Conservation (phyloP, 2,797 vertebrate genomes). For the Xenentodon cancila region DNA sequence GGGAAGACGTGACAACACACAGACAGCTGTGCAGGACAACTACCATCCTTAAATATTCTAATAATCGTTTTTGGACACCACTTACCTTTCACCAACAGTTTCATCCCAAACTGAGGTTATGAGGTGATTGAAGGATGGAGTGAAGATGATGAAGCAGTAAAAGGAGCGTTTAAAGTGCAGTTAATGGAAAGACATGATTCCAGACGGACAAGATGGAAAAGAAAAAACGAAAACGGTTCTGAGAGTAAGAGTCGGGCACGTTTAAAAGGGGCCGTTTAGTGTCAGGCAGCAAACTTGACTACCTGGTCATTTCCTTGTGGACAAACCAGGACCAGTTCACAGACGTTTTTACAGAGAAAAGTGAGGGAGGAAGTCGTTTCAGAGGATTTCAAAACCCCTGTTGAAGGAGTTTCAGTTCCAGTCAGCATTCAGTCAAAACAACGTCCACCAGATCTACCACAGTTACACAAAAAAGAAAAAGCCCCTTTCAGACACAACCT, state of each 20-base stretch:
- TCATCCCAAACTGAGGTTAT: slow-evolving; percentile 50
- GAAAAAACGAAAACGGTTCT: slow-evolving; percentile 4
- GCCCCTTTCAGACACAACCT: too few relatives aligned
- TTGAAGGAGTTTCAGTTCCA: too few relatives aligned
- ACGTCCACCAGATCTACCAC: too few relatives aligned
- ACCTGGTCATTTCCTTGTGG: background rate
- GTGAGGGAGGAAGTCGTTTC: too few relatives aligned
- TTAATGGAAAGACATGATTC: slow-evolving; percentile 27
- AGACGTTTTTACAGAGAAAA: background rate
- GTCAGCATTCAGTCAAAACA: too few relatives aligned
- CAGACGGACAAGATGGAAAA: slow-evolving; percentile 6
- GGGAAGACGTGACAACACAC: slow-evolving; percentile 8
- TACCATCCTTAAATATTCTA: slow-evolving; percentile 15
- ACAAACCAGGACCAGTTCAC: background rate
- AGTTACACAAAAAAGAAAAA: too few relatives aligned
- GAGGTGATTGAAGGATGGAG: slow-evolving; percentile 42
- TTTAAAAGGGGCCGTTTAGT: slow-evolving; percentile 55
- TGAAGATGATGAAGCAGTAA: slow-evolving; percentile 38
- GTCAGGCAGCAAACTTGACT: background rate
- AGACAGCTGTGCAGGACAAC: background rate
- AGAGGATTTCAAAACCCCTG: too few relatives aligned
- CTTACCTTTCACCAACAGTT: slow-evolving; percentile 62
- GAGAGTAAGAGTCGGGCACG: slow-evolving; percentile 4
- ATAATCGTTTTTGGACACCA: slow-evolving; percentile 16
- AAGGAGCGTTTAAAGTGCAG: slow-evolving; percentile 20